These are phyloP conservation scores for Perodicticus potto DNA, from an alignment of 2,797 vertebrate genomes.

Conservation along the genomic window DNA sequence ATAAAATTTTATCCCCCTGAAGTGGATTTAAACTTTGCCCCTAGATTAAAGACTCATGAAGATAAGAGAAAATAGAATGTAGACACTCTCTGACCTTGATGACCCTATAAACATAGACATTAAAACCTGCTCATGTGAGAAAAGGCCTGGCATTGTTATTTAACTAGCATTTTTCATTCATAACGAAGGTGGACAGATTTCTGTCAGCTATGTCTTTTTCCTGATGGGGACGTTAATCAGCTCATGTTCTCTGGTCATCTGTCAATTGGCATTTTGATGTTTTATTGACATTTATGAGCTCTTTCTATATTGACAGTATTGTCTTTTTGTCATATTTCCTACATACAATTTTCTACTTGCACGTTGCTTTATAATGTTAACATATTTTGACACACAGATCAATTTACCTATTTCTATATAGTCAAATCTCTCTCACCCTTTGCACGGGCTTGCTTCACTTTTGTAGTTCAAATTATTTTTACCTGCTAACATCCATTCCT, in stretches of 20 bases:
- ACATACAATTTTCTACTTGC: constrained; percentile 3
- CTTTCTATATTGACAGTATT: not conserved
- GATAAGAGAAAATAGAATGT: not conserved
- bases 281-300: constrained; percentile 34
- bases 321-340: constrained; percentile 33
- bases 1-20: not conserved
- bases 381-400: constrained; percentile 14
- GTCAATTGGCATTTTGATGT: constrained; percentile 44
- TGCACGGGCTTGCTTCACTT: not conserved
- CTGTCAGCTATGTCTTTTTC: constrained; percentile 23
- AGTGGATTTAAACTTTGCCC: not conserved
- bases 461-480: constrained; percentile 26
- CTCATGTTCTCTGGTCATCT: not conserved
- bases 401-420: not conserved
- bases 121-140: not conserved
- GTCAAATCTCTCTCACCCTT: constrained; percentile 3
- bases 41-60: constrained; percentile 17
- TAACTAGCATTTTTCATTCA: constrained; percentile 43
- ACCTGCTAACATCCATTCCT: not conserved
- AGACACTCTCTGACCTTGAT: not conserved
- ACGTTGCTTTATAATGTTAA: constrained; percentile 18
- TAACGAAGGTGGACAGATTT: constrained; percentile 29
- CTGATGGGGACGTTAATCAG: not conserved
- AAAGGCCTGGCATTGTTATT: not conserved
- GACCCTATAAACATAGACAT: not conserved